Evolutionary conservation across 1,140 invertebrate genomes (phyloP).

Genomic region (Ceratina japonica): DNA sequence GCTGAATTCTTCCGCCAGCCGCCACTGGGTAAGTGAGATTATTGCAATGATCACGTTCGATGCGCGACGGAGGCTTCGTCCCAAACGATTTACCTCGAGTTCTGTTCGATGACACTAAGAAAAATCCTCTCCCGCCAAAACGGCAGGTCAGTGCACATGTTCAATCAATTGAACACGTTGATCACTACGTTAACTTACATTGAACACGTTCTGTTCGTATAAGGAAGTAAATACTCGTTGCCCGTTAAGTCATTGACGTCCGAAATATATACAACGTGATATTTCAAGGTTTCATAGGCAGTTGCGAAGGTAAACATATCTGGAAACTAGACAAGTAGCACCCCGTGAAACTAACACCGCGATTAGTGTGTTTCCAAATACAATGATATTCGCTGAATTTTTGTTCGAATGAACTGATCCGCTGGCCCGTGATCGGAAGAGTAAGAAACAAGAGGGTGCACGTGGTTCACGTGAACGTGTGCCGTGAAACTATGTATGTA

Average conservation of each 20-base stretch:
- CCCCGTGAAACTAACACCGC: too few relatives aligned
- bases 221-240: too few relatives aligned
- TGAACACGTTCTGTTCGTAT: too few relatives aligned
- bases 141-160: constrained; percentile 54
- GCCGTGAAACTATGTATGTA: constrained; percentile 13
- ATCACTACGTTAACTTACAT: neutral
- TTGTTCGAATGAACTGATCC: neutral
- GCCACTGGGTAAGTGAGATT: constrained; percentile 63
- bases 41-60: neutral
- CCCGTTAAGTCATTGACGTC: too few relatives aligned
- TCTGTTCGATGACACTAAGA: neutral
- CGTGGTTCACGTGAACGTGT: constrained; percentile 48
- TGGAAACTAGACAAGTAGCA: too few relatives aligned
- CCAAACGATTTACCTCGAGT: neutral
- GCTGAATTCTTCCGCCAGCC: constrained; percentile 63
- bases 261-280: too few relatives aligned
- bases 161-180: constrained; percentile 55
- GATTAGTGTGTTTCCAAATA: too few relatives aligned
- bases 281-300: too few relatives aligned
- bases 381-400: too few relatives aligned
- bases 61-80: too few relatives aligned
- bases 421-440: neutral
- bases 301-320: too few relatives aligned
- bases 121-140: constrained; percentile 68
- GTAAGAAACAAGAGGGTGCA: constrained; percentile 30